Conservation (phyloP, 2,888 invertebrate species). For the Drosophila eohydei region DNA sequence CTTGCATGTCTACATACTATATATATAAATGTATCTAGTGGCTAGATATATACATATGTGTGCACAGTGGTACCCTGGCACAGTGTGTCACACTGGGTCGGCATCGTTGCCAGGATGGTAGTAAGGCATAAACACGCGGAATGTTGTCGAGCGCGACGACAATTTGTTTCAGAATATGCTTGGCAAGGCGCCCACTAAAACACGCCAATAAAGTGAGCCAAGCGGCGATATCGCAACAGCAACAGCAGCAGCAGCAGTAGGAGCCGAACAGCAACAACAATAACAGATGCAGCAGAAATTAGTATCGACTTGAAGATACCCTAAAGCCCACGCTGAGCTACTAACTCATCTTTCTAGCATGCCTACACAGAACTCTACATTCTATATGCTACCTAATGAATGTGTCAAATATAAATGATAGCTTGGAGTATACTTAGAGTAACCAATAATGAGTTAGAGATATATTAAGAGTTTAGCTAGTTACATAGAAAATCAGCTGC, state of each 20-base stretch:
- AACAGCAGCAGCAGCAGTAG: conserved; percentile 23
- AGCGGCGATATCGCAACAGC: conserved; percentile 33
- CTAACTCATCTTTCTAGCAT: not conserved
- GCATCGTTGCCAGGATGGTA: conserved; percentile 48
- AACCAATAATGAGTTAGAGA: too few relatives aligned
- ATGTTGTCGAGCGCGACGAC: conserved; percentile 83
- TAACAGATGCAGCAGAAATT: conserved; percentile 29
- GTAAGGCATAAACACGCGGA: conserved; percentile 75
- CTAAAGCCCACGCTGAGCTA: not conserved
- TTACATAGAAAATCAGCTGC: too few relatives aligned
- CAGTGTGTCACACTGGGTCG: conserved; percentile 67
- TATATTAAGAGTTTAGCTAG: too few relatives aligned
- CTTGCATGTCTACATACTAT: conserved; percentile 3
- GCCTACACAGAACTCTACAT: not conserved
- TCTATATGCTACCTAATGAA: too few relatives aligned
- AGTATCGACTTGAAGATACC: conserved; percentile 1
- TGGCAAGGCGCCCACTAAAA: conserved; percentile 81
- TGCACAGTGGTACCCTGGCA: conserved; percentile 66
- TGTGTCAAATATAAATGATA: too few relatives aligned
- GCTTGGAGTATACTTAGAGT: too few relatives aligned
- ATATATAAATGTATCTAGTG: not conserved
- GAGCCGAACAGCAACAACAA: conserved; percentile 32
- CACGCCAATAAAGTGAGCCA: conserved; percentile 68
- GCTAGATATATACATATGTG: conserved; percentile 12
- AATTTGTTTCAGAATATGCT: conserved; percentile 83